Conservation (phyloP, 1,140 invertebrate species). For the Musca vetustissima region DNA sequence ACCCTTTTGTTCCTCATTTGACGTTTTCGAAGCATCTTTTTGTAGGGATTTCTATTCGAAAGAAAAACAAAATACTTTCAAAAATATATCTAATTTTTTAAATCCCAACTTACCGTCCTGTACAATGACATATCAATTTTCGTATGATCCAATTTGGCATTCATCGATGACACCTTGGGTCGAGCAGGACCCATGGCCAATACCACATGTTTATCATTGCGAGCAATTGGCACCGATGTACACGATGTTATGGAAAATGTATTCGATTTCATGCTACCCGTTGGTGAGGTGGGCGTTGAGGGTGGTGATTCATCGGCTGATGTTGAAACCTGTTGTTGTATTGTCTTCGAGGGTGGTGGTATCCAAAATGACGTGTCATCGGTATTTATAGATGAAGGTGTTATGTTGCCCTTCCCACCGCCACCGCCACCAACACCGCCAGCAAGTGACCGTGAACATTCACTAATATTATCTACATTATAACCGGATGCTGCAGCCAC, state of each 20-base stretch:
- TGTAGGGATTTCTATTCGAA: constrained; percentile 46
- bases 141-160: constrained; percentile 61
- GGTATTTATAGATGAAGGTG: constrained; percentile 48
- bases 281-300: constrained; percentile 56
- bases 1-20: constrained; percentile 56
- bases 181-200: constrained; percentile 56
- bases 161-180: constrained; percentile 57
- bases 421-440: constrained; percentile 21
- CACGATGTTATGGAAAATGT: constrained; percentile 49
- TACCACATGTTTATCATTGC: constrained; percentile 61
- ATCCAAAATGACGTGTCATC: constrained; percentile 57
- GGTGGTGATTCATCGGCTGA: constrained; percentile 56
- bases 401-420: constrained; percentile 44
- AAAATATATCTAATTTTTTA: neutral
- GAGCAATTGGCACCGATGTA: constrained; percentile 54
- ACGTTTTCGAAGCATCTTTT: constrained; percentile 34
- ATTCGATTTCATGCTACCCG: constrained; percentile 52
- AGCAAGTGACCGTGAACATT: constrained; percentile 44
- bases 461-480: constrained; percentile 53
- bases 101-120: constrained; percentile 46
- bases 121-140: constrained; percentile 62
- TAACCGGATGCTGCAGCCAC: constrained; percentile 49
- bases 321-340: constrained; percentile 40
- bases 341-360: constrained; percentile 44
- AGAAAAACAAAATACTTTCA: neutral